Evolutionary conservation across 2,888 invertebrate genomes (phyloP).

Genomic region (Calliphora vomitoria): DNA sequence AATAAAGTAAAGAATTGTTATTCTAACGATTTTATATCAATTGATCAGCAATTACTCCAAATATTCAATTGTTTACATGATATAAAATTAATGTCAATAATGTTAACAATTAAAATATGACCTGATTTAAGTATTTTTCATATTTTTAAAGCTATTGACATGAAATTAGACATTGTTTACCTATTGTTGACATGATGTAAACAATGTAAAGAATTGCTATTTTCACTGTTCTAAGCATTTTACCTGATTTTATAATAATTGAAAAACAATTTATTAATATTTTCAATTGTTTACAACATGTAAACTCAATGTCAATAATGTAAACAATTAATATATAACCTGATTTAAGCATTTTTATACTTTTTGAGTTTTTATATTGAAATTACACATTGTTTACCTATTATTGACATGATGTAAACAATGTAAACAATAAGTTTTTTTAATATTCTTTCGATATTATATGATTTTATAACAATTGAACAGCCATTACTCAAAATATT

Average conservation of each 20-base stretch:
- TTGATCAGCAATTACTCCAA: not conserved
- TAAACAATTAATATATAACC: not conserved
- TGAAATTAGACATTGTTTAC: not conserved
- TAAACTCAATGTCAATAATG: not conserved
- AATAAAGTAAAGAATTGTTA: not conserved
- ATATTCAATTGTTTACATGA: not conserved
- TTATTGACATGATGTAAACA: not conserved
- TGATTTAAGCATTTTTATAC: too few species aligned
- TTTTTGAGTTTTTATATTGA: too few species aligned
- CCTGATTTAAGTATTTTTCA: not conserved
- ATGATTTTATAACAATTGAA: not conserved
- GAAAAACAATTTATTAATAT: not conserved
- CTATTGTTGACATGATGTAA: not conserved
- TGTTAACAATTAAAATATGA: not conserved
- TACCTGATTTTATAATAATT: not conserved
- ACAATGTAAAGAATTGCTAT: slow-evolving; percentile 5
- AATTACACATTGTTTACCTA: not conserved
- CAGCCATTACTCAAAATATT: not conserved
- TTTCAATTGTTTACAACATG: not conserved
- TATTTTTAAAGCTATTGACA: not conserved
- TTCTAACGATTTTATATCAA: not conserved
- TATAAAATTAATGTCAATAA: not conserved
- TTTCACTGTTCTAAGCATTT: not conserved
- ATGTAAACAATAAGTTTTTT: not conserved
- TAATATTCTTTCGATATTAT: too few species aligned